These are phyloP conservation scores for Myiagra hebetior DNA, from an alignment of 2,113 vertebrate species.

Conservation along the genomic window DNA sequence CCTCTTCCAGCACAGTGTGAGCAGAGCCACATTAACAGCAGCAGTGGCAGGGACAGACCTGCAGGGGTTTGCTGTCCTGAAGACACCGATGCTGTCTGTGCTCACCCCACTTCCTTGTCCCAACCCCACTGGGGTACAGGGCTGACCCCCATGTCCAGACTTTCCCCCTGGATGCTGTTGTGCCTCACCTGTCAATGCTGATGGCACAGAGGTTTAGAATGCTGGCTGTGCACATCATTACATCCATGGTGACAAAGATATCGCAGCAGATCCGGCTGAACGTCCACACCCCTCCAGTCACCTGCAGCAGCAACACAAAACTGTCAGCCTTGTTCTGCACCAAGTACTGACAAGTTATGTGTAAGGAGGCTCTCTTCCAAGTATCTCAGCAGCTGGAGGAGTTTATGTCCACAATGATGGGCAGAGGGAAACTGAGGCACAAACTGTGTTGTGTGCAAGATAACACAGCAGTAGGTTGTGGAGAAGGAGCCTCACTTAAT, in stretches of 20 bases:
- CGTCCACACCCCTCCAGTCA: conserved; percentile 87
- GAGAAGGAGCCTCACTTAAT: neutral
- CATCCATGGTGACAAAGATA: conserved; percentile 91
- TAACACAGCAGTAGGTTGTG: neutral
- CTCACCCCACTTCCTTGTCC: neutral
- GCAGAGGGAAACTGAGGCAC: neutral
- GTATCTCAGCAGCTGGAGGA: neutral
- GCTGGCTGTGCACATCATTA: conserved; percentile 98
- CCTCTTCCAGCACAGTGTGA: neutral
- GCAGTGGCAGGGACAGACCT: neutral
- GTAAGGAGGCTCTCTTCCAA: neutral
- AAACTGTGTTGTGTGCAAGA: neutral
- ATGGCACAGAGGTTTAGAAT: conserved; percentile 97
- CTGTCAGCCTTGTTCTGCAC: conserved; percentile 5
- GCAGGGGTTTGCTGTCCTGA: neutral
- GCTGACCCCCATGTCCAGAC: neutral
- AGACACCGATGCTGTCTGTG: rapidly evolving
- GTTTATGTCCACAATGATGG: neutral
- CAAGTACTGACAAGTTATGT: neutral
- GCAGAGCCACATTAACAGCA: neutral
- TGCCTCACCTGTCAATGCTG: conserved; percentile 93
- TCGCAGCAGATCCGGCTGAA: conserved; percentile 90
- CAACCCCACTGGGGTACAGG: neutral
- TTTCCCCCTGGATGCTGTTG: neutral
- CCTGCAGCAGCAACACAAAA: conserved; percentile 59